phyloP scores from a whole-genome alignment of 1,140 invertebrate species.

The Bacillus rossius region DNA sequence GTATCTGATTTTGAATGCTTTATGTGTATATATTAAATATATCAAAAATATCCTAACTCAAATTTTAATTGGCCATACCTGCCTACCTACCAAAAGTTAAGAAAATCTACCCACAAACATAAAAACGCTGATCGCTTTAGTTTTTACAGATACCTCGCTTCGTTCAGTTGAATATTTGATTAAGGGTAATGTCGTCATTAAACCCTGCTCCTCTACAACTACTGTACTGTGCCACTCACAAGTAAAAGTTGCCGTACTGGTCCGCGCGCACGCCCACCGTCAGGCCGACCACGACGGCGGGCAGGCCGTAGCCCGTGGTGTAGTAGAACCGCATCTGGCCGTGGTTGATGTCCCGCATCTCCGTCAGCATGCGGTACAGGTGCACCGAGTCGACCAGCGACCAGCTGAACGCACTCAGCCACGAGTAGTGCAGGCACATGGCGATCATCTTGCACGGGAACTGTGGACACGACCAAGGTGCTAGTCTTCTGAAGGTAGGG shows the following conservation, averaged over 20 bases:
- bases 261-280: constrained; percentile 91
- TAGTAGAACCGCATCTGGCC: constrained; percentile 93
- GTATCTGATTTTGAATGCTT: too few species aligned
- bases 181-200: too few species aligned
- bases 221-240: constrained; percentile 61
- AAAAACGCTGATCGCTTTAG: too few species aligned
- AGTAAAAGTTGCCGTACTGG: constrained; percentile 89
- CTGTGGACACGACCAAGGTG: constrained; percentile 33
- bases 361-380: constrained; percentile 89
- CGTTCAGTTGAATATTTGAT: too few species aligned
- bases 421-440: constrained; percentile 89
- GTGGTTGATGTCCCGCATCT: constrained; percentile 94
- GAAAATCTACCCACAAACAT: too few species aligned
- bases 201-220: too few species aligned
- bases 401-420: constrained; percentile 63
- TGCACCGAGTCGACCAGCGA: constrained; percentile 88
- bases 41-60: too few species aligned
- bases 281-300: constrained; percentile 85
- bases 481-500: too few species aligned
- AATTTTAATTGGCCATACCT: too few species aligned
- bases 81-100: too few species aligned
- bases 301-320: constrained; percentile 90
- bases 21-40: too few species aligned
- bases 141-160: too few species aligned
- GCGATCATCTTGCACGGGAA: constrained; percentile 87